Evolutionary conservation across 2,113 vertebrate genomes (phyloP), one percentile per base, ranked within the genome.

Genomic region (Bubo bubo): DNA sequence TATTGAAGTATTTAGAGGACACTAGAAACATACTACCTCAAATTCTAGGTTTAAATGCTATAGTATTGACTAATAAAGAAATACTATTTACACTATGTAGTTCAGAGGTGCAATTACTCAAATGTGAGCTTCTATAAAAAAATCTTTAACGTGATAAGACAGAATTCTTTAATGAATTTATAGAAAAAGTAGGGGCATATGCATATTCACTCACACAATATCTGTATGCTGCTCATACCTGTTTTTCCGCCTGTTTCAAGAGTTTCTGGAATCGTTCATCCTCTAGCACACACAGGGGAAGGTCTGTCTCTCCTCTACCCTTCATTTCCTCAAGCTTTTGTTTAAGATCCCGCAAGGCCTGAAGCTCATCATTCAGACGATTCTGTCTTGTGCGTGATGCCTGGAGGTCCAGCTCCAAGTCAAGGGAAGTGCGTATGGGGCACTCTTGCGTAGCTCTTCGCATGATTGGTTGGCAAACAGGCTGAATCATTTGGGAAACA

Each of bases 391-490:
- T 99, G 24, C 98, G 98, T 1, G 98, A 98, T 0, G 98, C 98
- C 98, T 99, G 98, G 15, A 99, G 98, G 76, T 99, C 99, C 98
- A 99, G 97, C 97, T 99, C 98, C 93, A 99, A 90, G 97, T 99
- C 99, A 23, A 99, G 98, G 64, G 99, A 99, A 3, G 99, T 99
- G 45, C 98, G 98, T 1, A n/a, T 47, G 0, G 98, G 97, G 76
- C 97, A 81, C 32, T 98, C 98, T 2, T 94, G 98, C 0, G 94
- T 85, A 4, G 97, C 91, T 91, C 98, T 96, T 34, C 96, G 93
- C 73, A 95, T 76, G 64, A 96, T 76, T 0, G 98, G 97, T 55
- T 98, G 98, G 97, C 98, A 98, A 32, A 98, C 88, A 4, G 98
- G 93, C 98, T 99, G 96, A 7, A 50, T 4, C 12, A 3, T 73